Percentiles rank a stretch among this genome's conserved stretches.
Conservation (phyloP, 2,113 vertebrate genomes). For the Patagioenas fasciata region DNA sequence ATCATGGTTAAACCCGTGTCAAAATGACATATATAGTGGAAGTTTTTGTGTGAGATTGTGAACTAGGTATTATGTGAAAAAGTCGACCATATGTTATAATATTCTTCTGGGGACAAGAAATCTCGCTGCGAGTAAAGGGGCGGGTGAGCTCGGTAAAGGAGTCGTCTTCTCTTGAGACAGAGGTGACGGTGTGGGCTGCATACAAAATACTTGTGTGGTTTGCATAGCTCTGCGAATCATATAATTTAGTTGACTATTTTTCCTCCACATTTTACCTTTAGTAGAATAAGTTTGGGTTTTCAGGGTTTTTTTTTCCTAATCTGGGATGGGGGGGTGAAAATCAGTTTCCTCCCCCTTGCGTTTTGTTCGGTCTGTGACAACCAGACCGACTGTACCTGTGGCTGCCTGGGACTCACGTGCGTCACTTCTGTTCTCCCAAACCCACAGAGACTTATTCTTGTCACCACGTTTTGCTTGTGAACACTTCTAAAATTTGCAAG, state of each 20-base stretch:
- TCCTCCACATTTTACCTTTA: background rate
- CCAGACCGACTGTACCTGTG: background rate
- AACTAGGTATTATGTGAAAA: constrained; percentile 34
- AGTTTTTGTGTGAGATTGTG: constrained; percentile 47
- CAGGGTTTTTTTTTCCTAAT: background rate
- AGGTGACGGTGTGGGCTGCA: background rate
- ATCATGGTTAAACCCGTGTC: constrained; percentile 64
- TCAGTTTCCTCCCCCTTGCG: background rate
- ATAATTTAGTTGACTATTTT: background rate
- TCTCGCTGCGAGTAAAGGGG: background rate
- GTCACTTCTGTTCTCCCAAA: background rate
- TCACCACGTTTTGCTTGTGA: constrained; percentile 14
- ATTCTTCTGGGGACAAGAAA: constrained; percentile 49
- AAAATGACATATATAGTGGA: constrained; percentile 42
- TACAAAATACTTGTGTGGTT: background rate
- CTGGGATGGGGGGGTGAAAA: no score
- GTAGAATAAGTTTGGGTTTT: background rate
- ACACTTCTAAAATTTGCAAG: constrained; percentile 4
- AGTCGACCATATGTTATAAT: constrained; percentile 47
- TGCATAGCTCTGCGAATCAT: background rate
- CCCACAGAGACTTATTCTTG: background rate
- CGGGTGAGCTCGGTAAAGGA: background rate
- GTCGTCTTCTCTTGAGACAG: background rate
- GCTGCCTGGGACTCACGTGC: background rate
- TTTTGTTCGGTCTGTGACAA: background rate